phyloP scores from a whole-genome alignment of 2,888 invertebrate genomes.

The Eumerus sabulonum region DNA sequence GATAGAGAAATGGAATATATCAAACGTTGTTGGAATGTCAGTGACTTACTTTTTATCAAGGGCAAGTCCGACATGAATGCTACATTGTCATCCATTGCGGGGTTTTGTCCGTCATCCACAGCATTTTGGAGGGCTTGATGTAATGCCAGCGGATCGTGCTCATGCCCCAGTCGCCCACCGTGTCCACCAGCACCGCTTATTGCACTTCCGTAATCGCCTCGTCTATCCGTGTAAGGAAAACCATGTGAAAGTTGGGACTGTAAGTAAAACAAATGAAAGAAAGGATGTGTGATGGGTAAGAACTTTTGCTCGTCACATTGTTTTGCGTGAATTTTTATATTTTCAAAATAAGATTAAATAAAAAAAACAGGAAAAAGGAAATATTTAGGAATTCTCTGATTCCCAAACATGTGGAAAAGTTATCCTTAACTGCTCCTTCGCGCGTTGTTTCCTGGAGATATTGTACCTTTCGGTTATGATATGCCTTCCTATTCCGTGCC shows the following conservation, averaged over 20 bases:
- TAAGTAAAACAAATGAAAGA: slow-evolving; percentile 32
- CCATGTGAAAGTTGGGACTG: slow-evolving; percentile 82
- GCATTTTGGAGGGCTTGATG: slow-evolving; percentile 91
- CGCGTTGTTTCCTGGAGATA: slow-evolving; percentile 12
- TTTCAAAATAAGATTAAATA: not conserved
- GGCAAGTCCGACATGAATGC: slow-evolving; percentile 95
- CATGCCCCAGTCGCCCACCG: slow-evolving; percentile 79
- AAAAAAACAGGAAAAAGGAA: slow-evolving; percentile 19
- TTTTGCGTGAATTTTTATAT: slow-evolving; percentile 25
- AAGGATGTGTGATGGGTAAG: slow-evolving; percentile 30
- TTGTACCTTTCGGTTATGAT: slow-evolving; percentile 34
- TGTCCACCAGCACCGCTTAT: slow-evolving; percentile 81
- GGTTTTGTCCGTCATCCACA: slow-evolving; percentile 83
- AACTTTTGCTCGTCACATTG: slow-evolving; percentile 28
- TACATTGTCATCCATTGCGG: slow-evolving; percentile 91
- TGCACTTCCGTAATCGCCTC: slow-evolving; percentile 82
- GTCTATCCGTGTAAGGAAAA: slow-evolving; percentile 82
- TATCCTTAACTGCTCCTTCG: slow-evolving; percentile 42
- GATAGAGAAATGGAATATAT: too few species aligned
- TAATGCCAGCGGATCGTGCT: slow-evolving; percentile 87
- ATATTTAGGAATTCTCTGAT: slow-evolving; percentile 46
- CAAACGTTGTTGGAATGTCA: not conserved
- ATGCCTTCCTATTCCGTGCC: slow-evolving; percentile 6
- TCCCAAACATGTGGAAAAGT: slow-evolving; percentile 57
- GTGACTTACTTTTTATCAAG: slow-evolving; percentile 91